phyloP scores from a whole-genome alignment of 2,113 vertebrate species.

The Myiagra hebetior region DNA sequence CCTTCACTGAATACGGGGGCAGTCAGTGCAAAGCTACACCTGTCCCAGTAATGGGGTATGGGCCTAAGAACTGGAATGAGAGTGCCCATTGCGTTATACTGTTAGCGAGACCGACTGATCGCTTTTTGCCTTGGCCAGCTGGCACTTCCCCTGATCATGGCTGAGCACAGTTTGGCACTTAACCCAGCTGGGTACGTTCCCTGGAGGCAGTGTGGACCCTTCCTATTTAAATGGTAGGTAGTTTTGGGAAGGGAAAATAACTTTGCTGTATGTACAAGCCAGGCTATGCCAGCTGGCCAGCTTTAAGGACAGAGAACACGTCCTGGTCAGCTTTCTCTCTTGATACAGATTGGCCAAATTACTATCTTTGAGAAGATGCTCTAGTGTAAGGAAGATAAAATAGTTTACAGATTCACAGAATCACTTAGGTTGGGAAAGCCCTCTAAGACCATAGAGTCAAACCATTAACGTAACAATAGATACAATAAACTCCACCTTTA shows the following conservation, averaged over 20 bases:
- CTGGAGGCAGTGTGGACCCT: not conserved
- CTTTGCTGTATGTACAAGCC: not conserved
- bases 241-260: not conserved
- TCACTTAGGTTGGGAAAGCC: not conserved
- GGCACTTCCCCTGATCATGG: not conserved
- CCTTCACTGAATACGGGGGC: not conserved
- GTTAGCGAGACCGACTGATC: fast-evolving
- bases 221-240: not conserved
- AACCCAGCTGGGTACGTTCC: not conserved
- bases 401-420: not conserved
- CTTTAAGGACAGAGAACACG: not conserved
- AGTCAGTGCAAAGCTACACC: not conserved
- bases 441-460: not conserved
- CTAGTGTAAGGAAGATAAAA: not conserved
- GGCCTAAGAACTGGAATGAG: not conserved
- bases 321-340: not conserved
- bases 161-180: not conserved
- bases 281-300: not conserved
- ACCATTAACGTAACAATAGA: fast-evolving
- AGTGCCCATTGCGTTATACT: not conserved
- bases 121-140: not conserved
- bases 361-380: not conserved
- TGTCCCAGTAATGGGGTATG: not conserved
- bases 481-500: not conserved
- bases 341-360: not conserved